Evolutionary conservation across 1,140 invertebrate species (phyloP).

Genomic region (Drosophila melanica): DNA sequence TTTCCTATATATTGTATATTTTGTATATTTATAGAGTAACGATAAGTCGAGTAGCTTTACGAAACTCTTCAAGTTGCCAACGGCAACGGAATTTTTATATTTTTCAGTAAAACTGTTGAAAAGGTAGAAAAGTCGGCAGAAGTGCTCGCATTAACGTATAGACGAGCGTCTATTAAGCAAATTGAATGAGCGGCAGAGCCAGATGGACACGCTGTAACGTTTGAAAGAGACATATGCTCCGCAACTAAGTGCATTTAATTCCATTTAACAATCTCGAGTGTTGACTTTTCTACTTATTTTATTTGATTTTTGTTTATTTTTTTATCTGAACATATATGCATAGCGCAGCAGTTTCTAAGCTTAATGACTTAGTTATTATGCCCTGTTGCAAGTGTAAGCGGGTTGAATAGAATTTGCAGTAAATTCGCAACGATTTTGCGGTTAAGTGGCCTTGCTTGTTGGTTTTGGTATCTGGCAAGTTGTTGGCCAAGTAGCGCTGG

Average conservation of each 20-base stretch:
- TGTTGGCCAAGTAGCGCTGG: conserved; percentile 29
- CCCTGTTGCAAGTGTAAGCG: conserved; percentile 27
- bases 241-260: conserved; percentile 27
- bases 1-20: neutral
- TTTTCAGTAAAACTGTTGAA: conserved; percentile 11
- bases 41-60: neutral
- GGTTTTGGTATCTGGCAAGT: conserved; percentile 18
- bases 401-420: conserved; percentile 23
- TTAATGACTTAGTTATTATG: conserved; percentile 52
- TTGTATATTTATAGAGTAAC: neutral
- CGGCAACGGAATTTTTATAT: conserved; percentile 4
- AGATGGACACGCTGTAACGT: conserved; percentile 10
- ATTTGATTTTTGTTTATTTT: neutral
- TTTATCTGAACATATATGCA: neutral
- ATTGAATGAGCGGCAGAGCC: conserved; percentile 29
- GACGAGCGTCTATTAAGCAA: conserved; percentile 39
- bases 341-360: neutral
- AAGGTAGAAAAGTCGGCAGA: conserved; percentile 25
- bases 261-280: conserved; percentile 13
- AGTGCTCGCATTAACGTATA: conserved; percentile 10
- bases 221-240: conserved; percentile 23
- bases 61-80: neutral
- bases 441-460: conserved; percentile 53
- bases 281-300: neutral
- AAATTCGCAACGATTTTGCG: conserved; percentile 47